Percentiles rank a stretch among this genome's conserved stretches.
Conservation (phyloP, 1,140 invertebrate genomes). For the Heterodera carotae region DNA sequence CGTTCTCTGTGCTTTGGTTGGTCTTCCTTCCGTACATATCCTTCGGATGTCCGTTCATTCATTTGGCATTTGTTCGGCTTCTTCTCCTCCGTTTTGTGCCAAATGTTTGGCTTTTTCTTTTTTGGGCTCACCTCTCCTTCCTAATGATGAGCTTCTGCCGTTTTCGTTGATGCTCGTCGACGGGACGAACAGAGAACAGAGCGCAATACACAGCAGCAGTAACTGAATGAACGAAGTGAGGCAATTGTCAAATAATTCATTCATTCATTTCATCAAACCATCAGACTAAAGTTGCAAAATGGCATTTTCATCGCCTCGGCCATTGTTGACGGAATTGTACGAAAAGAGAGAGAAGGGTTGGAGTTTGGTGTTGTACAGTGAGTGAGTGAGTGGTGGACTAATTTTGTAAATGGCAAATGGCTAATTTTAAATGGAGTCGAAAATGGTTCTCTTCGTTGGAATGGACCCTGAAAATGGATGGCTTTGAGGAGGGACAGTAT, state of each 20-base stretch:
- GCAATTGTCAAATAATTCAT: too few species aligned
- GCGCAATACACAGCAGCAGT: neutral
- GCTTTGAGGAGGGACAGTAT: neutral
- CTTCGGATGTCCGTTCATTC: neutral
- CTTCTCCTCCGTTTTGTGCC: too few species aligned
- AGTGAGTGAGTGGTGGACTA: too few species aligned
- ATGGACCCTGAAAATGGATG: too few species aligned
- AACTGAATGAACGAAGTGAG: too few species aligned
- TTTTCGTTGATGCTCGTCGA: neutral
- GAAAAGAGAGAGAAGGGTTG: neutral
- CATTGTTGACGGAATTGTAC: neutral
- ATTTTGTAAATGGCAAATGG: neutral
- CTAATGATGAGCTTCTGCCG: neutral
- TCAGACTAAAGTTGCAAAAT: neutral
- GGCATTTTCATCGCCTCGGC: neutral
- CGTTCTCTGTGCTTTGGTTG: neutral
- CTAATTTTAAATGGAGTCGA: neutral
- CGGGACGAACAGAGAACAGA: constrained; percentile 10
- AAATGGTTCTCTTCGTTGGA: too few species aligned
- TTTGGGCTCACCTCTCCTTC: neutral
- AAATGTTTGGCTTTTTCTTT: neutral
- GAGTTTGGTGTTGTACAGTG: too few species aligned
- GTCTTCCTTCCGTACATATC: too few species aligned
- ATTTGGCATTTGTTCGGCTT: neutral
- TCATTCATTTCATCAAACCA: neutral